Evolutionary conservation across 2,888 invertebrate species (phyloP).

Genomic region (Diplolepis rosae): DNA sequence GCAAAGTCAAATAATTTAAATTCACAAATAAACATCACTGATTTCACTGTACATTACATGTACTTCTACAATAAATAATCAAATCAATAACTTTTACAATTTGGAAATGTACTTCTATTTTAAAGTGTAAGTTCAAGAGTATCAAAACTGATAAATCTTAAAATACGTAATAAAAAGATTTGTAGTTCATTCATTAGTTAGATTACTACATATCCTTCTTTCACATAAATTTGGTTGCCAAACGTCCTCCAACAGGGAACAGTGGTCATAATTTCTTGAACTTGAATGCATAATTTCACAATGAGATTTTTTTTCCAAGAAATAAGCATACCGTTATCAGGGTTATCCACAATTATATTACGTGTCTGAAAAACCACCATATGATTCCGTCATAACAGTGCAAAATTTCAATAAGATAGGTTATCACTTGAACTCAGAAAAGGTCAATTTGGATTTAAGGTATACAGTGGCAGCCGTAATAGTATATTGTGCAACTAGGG

Average conservation of each 20-base stretch:
- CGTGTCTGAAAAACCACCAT: conserved; percentile 33
- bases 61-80: too few relatives aligned
- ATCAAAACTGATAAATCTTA: too few relatives aligned
- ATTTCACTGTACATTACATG: too few relatives aligned
- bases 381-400: conserved; percentile 51
- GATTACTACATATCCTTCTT: conserved; percentile 4
- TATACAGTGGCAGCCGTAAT: conserved; percentile 58
- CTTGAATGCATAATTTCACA: conserved; percentile 52
- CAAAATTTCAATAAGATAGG: conserved; percentile 57
- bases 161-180: background rate
- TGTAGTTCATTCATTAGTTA: background rate
- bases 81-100: too few relatives aligned
- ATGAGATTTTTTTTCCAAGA: conserved; percentile 66
- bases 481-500: too few relatives aligned
- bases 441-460: conserved; percentile 49
- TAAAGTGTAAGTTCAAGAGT: too few relatives aligned
- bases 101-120: too few relatives aligned
- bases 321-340: conserved; percentile 33
- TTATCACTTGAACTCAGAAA: conserved; percentile 47
- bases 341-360: conserved; percentile 46
- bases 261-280: conserved; percentile 36
- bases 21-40: too few relatives aligned
- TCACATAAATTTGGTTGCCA: conserved; percentile 37
- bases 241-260: conserved; percentile 18
- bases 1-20: too few relatives aligned